Evolutionary conservation across 2,113 vertebrate species (phyloP).

Genomic region (Reinhardtius hippoglossoides): DNA sequence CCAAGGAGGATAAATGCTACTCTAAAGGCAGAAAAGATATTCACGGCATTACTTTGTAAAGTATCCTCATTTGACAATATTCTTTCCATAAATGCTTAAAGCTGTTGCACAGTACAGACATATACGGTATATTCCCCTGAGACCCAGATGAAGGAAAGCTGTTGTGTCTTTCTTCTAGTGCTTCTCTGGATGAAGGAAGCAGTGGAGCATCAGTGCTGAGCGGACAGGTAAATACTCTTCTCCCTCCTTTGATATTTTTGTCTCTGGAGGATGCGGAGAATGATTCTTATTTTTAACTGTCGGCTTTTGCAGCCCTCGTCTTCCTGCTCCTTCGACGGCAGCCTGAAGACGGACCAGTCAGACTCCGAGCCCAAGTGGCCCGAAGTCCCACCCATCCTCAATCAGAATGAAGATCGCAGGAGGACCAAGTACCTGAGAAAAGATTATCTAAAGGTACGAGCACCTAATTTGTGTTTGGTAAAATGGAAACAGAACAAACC

Average conservation of each 20-base stretch:
- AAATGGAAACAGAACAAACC: not conserved
- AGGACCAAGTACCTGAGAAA: constrained; percentile 95
- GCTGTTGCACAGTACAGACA: too few relatives aligned
- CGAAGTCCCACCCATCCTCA: constrained; percentile 89
- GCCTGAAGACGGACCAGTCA: constrained; percentile 83
- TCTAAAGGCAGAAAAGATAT: too few relatives aligned
- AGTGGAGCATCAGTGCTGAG: constrained; percentile 85
- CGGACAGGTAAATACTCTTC: constrained; percentile 86
- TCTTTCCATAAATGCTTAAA: too few relatives aligned
- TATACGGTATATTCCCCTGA: not conserved
- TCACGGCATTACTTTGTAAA: too few relatives aligned
- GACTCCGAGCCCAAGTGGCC: constrained; percentile 90
- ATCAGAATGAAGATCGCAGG: constrained; percentile 93
- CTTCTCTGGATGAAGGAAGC: constrained; percentile 89
- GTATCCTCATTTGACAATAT: too few relatives aligned
- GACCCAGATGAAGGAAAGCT: not conserved
- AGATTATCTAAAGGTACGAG: constrained; percentile 94
- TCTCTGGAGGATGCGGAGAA: not conserved
- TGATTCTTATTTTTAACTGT: not conserved
- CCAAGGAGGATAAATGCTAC: too few relatives aligned
- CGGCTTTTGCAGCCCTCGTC: constrained; percentile 74
- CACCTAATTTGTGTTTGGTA: not conserved
- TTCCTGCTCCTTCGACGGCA: constrained; percentile 84
- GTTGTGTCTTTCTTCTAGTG: constrained; percentile 76
- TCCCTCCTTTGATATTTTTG: not conserved